phyloP scores from a whole-genome alignment of 2,888 invertebrate species.

The Scelioninae gen. 1 region DNA sequence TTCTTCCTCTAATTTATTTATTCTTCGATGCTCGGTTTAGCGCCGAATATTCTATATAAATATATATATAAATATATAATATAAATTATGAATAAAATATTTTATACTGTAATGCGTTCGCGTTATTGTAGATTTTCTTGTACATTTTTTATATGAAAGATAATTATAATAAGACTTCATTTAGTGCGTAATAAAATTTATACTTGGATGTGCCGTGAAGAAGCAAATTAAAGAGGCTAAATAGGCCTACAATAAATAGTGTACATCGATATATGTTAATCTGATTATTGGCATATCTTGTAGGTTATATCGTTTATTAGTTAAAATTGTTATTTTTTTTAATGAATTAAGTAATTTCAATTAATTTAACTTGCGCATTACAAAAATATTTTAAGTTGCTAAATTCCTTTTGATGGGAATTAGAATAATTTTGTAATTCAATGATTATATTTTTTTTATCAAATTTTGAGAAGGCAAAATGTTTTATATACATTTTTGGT shows the following conservation, averaged over 20 bases:
- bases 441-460: no score
- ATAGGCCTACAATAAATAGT: conserved; percentile 58
- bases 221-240: conserved; percentile 55
- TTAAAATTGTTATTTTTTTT: not conserved
- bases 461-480: no score
- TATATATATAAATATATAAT: conserved; percentile 75
- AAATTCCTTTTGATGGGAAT: no score
- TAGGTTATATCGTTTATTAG: conserved; percentile 6
- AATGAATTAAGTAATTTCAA: no score
- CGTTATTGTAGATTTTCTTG: conserved; percentile 83
- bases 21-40: conserved; percentile 73
- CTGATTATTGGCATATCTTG: conserved; percentile 49
- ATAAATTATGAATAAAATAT: conserved; percentile 74
- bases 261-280: conserved; percentile 59
- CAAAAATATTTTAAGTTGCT: no score
- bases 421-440: no score
- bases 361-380: no score
- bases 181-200: conserved; percentile 75
- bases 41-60: conserved; percentile 75
- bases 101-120: conserved; percentile 77
- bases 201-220: conserved; percentile 65
- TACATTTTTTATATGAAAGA: conserved; percentile 80
- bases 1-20: conserved; percentile 69
- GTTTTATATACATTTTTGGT: no score
- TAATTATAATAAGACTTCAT: conserved; percentile 74